phyloP scores from a whole-genome alignment of 2,113 vertebrate species.

The Gnathonemus echidnorhynchus region DNA sequence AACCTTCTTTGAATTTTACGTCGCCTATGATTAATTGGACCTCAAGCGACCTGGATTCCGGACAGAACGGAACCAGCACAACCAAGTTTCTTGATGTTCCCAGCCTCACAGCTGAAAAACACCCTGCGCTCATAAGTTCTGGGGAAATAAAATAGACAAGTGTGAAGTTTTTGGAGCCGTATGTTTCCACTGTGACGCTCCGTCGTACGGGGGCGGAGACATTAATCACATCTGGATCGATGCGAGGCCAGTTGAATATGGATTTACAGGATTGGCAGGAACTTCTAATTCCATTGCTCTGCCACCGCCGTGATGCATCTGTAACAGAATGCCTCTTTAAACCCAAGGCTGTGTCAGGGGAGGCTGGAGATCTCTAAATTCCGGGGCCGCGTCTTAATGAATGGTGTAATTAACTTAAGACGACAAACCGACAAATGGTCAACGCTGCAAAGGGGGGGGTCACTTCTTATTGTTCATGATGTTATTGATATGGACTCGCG shows the following conservation, averaged over 20 bases:
- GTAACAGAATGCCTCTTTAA: background rate
- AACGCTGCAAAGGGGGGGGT: background rate
- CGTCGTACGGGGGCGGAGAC: background rate
- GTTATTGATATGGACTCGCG: background rate
- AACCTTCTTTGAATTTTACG: slow-evolving; percentile 55
- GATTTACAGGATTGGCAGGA: slow-evolving; percentile 40
- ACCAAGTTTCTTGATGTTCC: background rate
- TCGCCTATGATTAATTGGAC: slow-evolving; percentile 52
- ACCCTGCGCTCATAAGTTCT: background rate
- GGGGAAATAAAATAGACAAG: background rate
- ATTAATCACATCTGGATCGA: slow-evolving; percentile 21
- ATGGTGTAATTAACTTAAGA: slow-evolving; percentile 18
- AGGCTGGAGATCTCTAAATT: slow-evolving; percentile 35
- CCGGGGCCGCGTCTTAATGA: slow-evolving; percentile 20
- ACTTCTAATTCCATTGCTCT: slow-evolving; percentile 44
- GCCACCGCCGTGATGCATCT: slow-evolving; percentile 25
- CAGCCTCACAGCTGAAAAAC: background rate
- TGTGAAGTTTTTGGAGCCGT: background rate
- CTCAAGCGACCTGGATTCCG: slow-evolving; percentile 34
- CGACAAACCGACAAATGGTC: background rate
- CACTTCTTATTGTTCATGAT: background rate
- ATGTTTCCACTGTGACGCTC: background rate
- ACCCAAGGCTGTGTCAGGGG: slow-evolving; percentile 36
- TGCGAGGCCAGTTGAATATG: background rate
- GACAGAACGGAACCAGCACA: background rate